A percentile compares a stretch with the other conserved stretches of the same genome.
Conservation (phyloP, 2,797 vertebrate genomes). For the Bryconaethiops microstoma region DNA sequence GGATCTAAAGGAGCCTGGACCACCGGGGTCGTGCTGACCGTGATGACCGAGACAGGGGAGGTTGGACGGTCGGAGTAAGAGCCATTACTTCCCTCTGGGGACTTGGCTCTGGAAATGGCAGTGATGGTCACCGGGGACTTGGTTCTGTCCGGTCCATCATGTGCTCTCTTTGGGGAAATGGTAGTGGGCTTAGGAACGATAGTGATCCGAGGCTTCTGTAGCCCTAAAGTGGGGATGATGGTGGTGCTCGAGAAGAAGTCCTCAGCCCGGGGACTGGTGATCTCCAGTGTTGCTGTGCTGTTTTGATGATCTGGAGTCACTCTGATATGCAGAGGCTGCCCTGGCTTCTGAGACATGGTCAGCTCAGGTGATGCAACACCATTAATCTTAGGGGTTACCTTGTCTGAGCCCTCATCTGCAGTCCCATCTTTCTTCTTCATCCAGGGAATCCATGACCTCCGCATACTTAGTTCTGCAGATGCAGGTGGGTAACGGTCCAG, state of each 20-base stretch:
- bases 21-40: slow-evolving; percentile 86
- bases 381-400: slow-evolving; percentile 66
- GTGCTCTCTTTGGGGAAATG: slow-evolving; percentile 75
- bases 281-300: slow-evolving; percentile 93
- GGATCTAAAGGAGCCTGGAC: slow-evolving; percentile 75
- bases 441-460: slow-evolving; percentile 91
- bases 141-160: slow-evolving; percentile 73
- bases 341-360: slow-evolving; percentile 83
- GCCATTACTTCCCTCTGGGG: slow-evolving; percentile 74
- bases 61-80: slow-evolving; percentile 69
- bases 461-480: slow-evolving; percentile 78
- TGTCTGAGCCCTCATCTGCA: slow-evolving; percentile 68
- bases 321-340: slow-evolving; percentile 91
- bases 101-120: slow-evolving; percentile 87
- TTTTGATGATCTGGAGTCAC: slow-evolving; percentile 90
- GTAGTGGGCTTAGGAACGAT: slow-evolving; percentile 88
- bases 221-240: slow-evolving; percentile 92
- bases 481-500: slow-evolving; percentile 91
- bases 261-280: slow-evolving; percentile 88
- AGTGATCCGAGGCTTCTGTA: slow-evolving; percentile 92
- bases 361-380: slow-evolving; percentile 70
- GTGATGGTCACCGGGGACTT: slow-evolving; percentile 94
- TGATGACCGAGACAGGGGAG: slow-evolving; percentile 92
- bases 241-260: slow-evolving; percentile 96
- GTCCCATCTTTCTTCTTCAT: slow-evolving; percentile 86